Evolutionary conservation across 2,888 invertebrate genomes (phyloP), one percentile per base, ranked within the genome.

Genomic region (Cataglyphis cursor): DNA sequence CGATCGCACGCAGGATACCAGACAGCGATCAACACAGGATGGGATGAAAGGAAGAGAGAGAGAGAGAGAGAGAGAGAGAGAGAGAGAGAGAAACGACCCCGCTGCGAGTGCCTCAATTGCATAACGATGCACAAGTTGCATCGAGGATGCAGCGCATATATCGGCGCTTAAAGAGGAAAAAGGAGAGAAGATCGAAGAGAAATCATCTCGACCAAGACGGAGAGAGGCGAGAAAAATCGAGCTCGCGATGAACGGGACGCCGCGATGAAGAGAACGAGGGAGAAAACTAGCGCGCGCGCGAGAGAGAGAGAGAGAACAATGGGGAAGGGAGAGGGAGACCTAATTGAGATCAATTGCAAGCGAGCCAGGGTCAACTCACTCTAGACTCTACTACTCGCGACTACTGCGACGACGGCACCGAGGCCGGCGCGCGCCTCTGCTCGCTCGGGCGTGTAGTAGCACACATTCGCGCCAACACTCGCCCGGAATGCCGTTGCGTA

Each of bases 351-450:
- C 94, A 95, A 95, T 94, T 95, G 94, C 94, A 93, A 91, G 93
- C 92, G 92, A 93, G 93, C 93, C 93, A 94, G 94, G 94, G 94
- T 94, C 94, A 94, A 95, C 93, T 93, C 91, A 87, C 86, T 90
- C 76, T 78, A 44, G 85, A 81, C 74, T 82, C 74, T 82, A 85
- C 85, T 85, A 85, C 82, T 83, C 65, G 88, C 72, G 84, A 76
- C 88, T 85, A 78, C 88, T 81, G 82, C 88, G 86, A 84, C 35
- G 84, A 84, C 81, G 78, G 41, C 28, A 78, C 66, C 44, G 76
- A 78, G 76, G 76, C 68, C 44, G 57, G 57, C 44, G 6, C 64
- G 76, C 66, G 75, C 75, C 72, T 87, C 83, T 85, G 81, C 82
- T 84, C 35, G 82, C 51, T 54, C 76, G 83, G 59, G 65, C 80